Percentiles rank a stretch among this genome's conserved stretches.
These are phyloP conservation scores for Synanthedon vespiformis DNA, from an alignment of 2,888 invertebrate genomes.

Conservation along the genomic window DNA sequence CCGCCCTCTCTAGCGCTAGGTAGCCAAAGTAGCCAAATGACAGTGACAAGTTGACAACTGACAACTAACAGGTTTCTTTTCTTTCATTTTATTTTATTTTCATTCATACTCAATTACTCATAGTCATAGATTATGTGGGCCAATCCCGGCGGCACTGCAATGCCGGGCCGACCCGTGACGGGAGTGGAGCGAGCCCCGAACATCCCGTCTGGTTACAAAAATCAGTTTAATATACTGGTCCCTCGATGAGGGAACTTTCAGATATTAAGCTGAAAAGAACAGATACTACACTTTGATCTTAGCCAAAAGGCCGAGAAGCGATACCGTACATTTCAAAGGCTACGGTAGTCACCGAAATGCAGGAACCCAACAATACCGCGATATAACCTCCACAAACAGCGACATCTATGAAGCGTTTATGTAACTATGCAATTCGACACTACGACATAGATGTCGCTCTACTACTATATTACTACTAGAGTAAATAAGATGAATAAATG, in stretches of 20 bases:
- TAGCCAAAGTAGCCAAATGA: too few species aligned
- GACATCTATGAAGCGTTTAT: neutral
- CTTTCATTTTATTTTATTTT: too few species aligned
- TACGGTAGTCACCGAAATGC: neutral
- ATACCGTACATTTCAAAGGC: neutral
- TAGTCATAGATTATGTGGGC: constrained; percentile 2
- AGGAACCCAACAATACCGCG: too few species aligned
- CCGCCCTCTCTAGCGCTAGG: too few species aligned
- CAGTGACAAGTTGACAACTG: too few species aligned
- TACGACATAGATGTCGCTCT: neutral
- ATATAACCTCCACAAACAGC: neutral
- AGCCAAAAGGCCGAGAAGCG: constrained; percentile 10
- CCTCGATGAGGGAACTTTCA: constrained; percentile 9
- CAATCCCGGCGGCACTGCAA: constrained; percentile 10
- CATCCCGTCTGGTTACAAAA: constrained; percentile 8
- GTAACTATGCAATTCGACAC: neutral
- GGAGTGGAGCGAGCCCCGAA: constrained; percentile 11
- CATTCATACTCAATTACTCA: too few species aligned
- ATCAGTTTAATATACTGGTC: constrained; percentile 11
- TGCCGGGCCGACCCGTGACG: constrained; percentile 10
- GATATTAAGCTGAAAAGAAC: constrained; percentile 11
- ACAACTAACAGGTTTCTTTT: too few species aligned
- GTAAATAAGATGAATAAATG: neutral
- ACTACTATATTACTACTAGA: too few species aligned
- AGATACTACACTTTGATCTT: constrained; percentile 10